Base-by-base conservation (phyloP, 2,888 invertebrate species). In the Leucania comma region DNA sequence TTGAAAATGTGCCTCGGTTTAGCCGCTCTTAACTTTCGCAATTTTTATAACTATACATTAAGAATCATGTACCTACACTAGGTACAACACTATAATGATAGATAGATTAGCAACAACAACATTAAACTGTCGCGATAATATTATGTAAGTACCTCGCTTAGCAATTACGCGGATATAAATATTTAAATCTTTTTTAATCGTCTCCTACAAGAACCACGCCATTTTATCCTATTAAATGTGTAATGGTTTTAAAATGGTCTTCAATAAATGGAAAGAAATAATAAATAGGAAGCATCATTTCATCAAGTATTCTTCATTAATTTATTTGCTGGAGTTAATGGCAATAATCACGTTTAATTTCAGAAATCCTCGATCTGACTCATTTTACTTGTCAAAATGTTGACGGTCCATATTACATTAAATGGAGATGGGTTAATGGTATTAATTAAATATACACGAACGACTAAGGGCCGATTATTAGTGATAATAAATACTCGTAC, bases 111-210 rank as follows among this genome's bases (percentile, higher is more conserved):
- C 60, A 46, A 32, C 26, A 29, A 60, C n/a, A 20, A 59, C n/a
- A 63, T 63, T 29, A 46, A 42, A 54, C 32, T 48, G n/a, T 46
- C 32, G 22, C 51, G 32, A 58, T 53, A 53, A 35, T 57, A 53
- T 42, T 42, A 42, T 42, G 17, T n/a, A n/a, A n/a, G n/a, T 60
- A 22, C 17, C 53, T 66, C 24, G 59, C 54, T 71, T 59, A 76
- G 71, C 48, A 26, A 60, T 67, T 56, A 63, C 46, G 24, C 12
- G n/a, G 8, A 51, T 9, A 46, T 59, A 46, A 42, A 53, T 50
- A 77, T 54, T 54, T 50, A 62, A 66, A 60, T 67, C 51, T 60
- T 71, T 61, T 53, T 57, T 65, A 71, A 70, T 61, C 26, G 63
- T 26, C 26, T 57, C 60, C 32, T 51, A 76, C 56, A 65, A 76